Conservation (phyloP, 2,888 invertebrate species). For the Philereme vetulata region DNA sequence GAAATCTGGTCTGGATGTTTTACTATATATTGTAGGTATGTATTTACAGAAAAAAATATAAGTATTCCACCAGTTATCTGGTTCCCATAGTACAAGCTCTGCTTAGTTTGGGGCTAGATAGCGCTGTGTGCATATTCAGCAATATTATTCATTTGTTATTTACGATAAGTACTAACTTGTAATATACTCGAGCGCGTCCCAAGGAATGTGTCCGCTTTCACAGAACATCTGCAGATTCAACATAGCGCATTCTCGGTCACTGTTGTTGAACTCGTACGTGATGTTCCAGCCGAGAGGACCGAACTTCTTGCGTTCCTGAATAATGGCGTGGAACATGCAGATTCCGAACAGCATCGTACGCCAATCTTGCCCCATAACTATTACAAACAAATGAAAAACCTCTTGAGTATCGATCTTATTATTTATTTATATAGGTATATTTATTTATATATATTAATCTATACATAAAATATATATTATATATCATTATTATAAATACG, state of each 20-base stretch:
- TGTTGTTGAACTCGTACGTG: slow-evolving; percentile 96
- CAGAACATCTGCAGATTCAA: slow-evolving; percentile 94
- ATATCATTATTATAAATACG: no score
- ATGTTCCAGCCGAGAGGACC: slow-evolving; percentile 97
- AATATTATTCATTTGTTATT: no score
- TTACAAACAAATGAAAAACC: slow-evolving; percentile 11
- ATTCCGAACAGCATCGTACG: slow-evolving; percentile 90
- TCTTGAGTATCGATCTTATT: neutral
- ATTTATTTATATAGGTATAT: no score
- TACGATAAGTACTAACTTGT: slow-evolving; percentile 82
- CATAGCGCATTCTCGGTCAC: slow-evolving; percentile 95
- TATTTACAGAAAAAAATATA: no score
- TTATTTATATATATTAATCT: no score
- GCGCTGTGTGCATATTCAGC: no score
- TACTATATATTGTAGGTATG: no score
- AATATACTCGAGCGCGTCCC: slow-evolving; percentile 95
- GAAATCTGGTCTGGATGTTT: no score
- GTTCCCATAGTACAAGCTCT: no score
- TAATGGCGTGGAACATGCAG: slow-evolving; percentile 96
- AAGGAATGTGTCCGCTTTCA: slow-evolving; percentile 87
- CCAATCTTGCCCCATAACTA: slow-evolving; percentile 87
- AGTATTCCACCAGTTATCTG: no score
- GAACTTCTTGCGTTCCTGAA: slow-evolving; percentile 96
- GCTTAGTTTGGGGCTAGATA: no score
- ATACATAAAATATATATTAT: no score